Base-by-base conservation (phyloP, 2,113 vertebrate genomes). In the Talpa occidentalis region DNA sequence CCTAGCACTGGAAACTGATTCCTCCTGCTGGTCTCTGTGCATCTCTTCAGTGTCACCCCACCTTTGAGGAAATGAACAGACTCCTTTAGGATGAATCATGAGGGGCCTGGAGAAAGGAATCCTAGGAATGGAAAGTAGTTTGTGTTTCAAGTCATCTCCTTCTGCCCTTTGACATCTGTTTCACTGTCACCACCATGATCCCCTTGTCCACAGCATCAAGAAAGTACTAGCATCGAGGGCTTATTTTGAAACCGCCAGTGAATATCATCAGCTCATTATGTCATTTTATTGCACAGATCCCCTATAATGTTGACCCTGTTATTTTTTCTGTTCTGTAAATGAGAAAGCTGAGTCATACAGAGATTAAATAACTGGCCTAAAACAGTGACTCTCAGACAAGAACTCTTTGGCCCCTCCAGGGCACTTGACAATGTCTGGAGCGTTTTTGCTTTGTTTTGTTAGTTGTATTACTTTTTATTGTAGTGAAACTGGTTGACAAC, bases 201-300 rank as follows among this genome's bases (percentile, higher is more conserved):
- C 2, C 44, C 26, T 2, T 69, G n/a, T 30, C 49, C 2, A 10
- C 1, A 24, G 28, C 3, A 2, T 28, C 37, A 10, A 44, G 2
- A 35, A 69, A 60, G n/a, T 42, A 4, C 26, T 6, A 30, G 35
- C 70, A 28, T 24, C 26, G 24, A 90, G 35, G 47, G 19, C 47
- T 59, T 6, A 1, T 4, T 81, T 26, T 26, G 82, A 30, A 77
- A 62, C 7, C 80, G 32, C 60, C 52, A 70, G 37, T 7, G 66
- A 9, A 7, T 35, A 35, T 19, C 35, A 3, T 47, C 28, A 78
- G 32, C 42, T 9, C 17, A 19, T 86, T 28, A 28, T 56, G 12
- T 32, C 35, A 32, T 74, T 56, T 81, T 72, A 47, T 77, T 49
- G 28, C 21, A 72, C 47, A 84, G 37, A n/a, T 40, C 35, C 17